phyloP scores from a whole-genome alignment of 2,797 vertebrate genomes.

The Micropoecilia bifurca region DNA sequence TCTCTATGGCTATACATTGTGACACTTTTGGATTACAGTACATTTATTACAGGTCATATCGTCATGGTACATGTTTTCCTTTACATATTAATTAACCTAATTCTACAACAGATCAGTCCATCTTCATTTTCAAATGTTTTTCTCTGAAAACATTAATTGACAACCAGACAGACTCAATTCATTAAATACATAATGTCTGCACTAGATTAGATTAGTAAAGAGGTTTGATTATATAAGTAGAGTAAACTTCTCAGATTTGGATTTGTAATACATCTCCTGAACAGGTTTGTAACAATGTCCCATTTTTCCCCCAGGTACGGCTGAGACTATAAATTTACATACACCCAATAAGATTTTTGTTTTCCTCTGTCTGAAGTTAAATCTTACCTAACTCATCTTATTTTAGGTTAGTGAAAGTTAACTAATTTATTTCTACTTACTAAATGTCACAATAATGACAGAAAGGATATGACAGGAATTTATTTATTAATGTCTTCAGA shows the following conservation, averaged over 20 bases:
- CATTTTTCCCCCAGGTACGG: too few species aligned
- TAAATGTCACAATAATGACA: too few species aligned
- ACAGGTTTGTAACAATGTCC: too few species aligned
- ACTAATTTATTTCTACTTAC: too few species aligned
- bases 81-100: not conserved
- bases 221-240: not conserved
- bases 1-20: not conserved
- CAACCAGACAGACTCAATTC: not conserved
- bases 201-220: not conserved
- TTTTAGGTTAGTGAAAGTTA: too few species aligned
- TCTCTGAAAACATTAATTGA: not conserved
- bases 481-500: too few species aligned
- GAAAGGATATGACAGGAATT: too few species aligned
- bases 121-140: not conserved
- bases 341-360: too few species aligned
- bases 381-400: too few species aligned
- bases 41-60: not conserved
- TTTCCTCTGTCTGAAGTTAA: too few species aligned
- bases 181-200: not conserved
- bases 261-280: not conserved
- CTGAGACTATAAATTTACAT: too few species aligned
- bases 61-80: too few species aligned
- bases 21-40: not conserved
- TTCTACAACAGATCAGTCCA: not conserved
- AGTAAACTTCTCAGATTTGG: not conserved